These are phyloP conservation scores for Lacanobia wlatinum DNA, from an alignment of 2,888 invertebrate species.

Conservation along the genomic window DNA sequence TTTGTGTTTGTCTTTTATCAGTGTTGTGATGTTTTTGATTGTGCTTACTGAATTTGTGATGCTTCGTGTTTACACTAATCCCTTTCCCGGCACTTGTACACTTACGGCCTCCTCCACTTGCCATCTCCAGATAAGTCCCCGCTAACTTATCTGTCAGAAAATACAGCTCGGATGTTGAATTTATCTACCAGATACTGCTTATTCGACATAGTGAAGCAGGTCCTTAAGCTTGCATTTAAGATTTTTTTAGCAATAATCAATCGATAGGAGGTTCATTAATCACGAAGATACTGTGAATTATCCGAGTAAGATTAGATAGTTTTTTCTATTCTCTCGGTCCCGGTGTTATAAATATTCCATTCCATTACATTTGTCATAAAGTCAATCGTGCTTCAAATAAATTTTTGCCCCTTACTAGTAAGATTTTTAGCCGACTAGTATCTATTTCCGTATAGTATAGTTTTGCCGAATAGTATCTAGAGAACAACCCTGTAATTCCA, in stretches of 20 bases:
- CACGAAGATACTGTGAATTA: background rate
- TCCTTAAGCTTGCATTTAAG: conserved; percentile 12
- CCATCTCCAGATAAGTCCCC: background rate
- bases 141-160: background rate
- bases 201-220: conserved; percentile 17
- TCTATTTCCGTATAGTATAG: too few relatives aligned
- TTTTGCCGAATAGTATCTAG: background rate
- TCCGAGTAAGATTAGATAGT: background rate
- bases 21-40: conserved; percentile 44
- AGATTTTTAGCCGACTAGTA: background rate
- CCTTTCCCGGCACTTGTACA: conserved; percentile 12
- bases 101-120: conserved; percentile 22
- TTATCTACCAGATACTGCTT: background rate
- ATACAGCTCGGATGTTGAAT: background rate
- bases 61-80: conserved; percentile 30
- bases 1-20: conserved; percentile 19
- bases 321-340: background rate
- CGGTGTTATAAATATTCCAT: conserved; percentile 1
- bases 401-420: background rate
- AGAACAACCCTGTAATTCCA: conserved; percentile 1
- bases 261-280: background rate
- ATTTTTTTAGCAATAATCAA: background rate
- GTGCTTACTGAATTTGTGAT: conserved; percentile 18
- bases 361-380: background rate
- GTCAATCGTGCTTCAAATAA: background rate